These are phyloP conservation scores for Fissipunctia ypsillon DNA, from an alignment of 2,888 invertebrate species.

Conservation along the genomic window DNA sequence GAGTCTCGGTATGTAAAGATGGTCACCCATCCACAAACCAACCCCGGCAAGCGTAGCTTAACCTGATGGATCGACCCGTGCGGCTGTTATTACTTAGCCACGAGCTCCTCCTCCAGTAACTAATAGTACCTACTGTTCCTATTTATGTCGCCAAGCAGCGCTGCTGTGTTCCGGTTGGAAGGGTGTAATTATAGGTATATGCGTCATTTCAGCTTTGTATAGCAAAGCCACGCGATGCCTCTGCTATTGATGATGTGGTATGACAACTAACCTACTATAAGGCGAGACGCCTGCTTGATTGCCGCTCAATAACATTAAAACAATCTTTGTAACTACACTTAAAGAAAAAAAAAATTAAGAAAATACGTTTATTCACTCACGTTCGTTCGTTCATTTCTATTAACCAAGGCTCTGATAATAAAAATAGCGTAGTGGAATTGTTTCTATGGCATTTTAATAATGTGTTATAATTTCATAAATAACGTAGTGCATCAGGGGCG, in stretches of 20 bases:
- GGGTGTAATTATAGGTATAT: neutral
- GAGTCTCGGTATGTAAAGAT: no score
- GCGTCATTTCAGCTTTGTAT: neutral
- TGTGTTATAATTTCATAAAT: no score
- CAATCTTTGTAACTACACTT: slow-evolving; percentile 1
- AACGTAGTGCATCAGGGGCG: no score
- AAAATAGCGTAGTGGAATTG: neutral
- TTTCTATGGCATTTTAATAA: neutral
- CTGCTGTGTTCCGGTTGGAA: neutral
- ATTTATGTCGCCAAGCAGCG: neutral
- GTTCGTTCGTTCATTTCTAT: neutral
- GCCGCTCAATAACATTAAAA: neutral
- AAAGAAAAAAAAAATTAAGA: no score
- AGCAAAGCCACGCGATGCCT: neutral
- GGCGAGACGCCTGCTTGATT: neutral
- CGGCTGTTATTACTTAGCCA: no score
- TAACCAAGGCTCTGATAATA: neutral
- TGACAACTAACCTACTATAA: neutral
- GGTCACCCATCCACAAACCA: no score
- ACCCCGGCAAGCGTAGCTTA: no score
- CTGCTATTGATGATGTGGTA: no score
- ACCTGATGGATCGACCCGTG: no score
- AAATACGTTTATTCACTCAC: no score
- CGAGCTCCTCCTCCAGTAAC: no score
- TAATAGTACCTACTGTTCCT: neutral